phyloP scores from a whole-genome alignment of 2,113 vertebrate genomes.

The Oreotrochilus melanogaster region DNA sequence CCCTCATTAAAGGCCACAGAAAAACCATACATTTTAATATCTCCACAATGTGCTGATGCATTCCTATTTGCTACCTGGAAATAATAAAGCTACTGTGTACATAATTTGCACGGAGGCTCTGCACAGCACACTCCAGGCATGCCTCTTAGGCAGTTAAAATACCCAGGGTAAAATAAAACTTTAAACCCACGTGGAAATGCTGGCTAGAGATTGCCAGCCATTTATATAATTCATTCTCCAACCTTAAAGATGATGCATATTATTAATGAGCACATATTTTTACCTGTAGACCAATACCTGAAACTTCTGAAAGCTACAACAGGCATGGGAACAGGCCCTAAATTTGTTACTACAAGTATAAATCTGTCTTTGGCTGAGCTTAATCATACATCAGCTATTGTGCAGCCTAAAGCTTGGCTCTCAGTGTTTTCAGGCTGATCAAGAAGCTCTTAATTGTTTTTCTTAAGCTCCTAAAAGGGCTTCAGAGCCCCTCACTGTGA shows the following conservation, averaged over 20 bases:
- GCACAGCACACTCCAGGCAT: background rate
- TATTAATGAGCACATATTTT: constrained; percentile 3
- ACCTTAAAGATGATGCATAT: background rate
- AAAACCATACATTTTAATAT: constrained; percentile 46
- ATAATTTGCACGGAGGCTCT: background rate
- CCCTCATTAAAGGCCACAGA: constrained; percentile 26
- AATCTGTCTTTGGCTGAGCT: constrained; percentile 37
- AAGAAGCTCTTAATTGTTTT: background rate
- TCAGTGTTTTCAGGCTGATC: constrained; percentile 1
- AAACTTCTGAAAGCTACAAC: background rate
- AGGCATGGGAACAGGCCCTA: background rate
- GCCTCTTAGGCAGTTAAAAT: background rate
- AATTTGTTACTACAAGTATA: constrained; percentile 5
- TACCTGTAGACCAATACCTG: background rate
- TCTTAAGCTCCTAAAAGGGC: background rate
- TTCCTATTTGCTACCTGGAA: constrained; percentile 3
- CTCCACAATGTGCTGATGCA: constrained; percentile 22
- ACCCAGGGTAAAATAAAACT: background rate
- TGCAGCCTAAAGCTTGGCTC: constrained; percentile 20
- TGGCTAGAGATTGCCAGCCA: background rate
- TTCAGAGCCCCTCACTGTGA: background rate
- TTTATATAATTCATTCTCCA: background rate
- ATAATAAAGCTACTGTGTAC: constrained; percentile 23
- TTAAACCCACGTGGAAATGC: background rate
- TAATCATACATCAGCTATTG: background rate